Base-by-base conservation (phyloP, 2,113 vertebrate species). In the Protomyctophum bolini region DNA sequence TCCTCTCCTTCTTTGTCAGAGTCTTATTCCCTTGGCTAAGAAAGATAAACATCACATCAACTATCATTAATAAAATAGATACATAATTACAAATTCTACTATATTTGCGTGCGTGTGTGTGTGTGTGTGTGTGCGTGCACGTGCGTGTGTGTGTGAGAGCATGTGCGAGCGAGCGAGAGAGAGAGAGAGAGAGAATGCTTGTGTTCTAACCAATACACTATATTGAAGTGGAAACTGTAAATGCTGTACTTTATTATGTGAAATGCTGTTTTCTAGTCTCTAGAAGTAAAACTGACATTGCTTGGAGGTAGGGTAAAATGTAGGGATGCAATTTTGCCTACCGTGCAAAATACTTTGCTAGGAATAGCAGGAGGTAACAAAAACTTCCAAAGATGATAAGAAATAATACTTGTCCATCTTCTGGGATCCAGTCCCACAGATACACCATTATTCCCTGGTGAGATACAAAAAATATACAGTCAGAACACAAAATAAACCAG, bases 361-460 rank as follows among this genome's bases (percentile, higher is more conserved):
- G 84, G 70, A 88, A 87, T 9, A 94, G 63, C 61, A 92, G 80
- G 29, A 93, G 79, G 81, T 92, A 94, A 79, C 89, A 93, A 74
- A 86, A 75, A 15, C 71, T 87, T 11, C 87, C 89, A 33, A 92
- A 91, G 68, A 83, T 2, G 46, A 94, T 83, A 11, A 93, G 80
- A 70, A 80, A 89, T 15, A 91, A 41, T 7, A 94, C 89, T 81
- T 94, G 93, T 46, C 89, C 86, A 5, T 94, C 93, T 80, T 94
- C 92, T 70, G 93, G 93, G 72, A 94, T 90, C 88, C 90, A 92
- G 6, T 92, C 91, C 93, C 93, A 94, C 62, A 92, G 70, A 82
- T 72, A 89, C 72, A 92, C 68, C 8, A 93, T 85, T 7, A 89
- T 49, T 46, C 81, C 84, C 93, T 94, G 78, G 50, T 33, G 14